Evolutionary conservation across 92 coral and sea anemone genomes (phyloP), one percentile per base, ranked within the genome.

Genomic region (Palythoa grandiflora): DNA sequence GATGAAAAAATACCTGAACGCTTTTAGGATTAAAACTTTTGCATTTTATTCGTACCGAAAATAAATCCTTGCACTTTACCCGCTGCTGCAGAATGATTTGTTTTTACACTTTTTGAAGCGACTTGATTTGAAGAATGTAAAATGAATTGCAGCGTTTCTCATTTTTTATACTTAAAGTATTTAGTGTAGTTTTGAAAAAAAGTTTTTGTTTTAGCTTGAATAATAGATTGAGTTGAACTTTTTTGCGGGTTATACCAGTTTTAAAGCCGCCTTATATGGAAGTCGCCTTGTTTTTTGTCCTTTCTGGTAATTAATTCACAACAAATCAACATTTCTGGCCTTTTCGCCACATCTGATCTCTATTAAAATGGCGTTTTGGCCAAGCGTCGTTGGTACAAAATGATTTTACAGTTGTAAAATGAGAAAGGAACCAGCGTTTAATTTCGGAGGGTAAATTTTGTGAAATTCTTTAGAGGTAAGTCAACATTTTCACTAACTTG

Each of bases 161-260:
- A 8, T 17, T 63, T 19, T 63, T n/a, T 8, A 2, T 17, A 17
- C 20, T 63, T 1, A 63, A 63, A 17, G 10, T 3, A 55, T 17
- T 6, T 38, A 35, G 16, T 39, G 20, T 11, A 59, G 38, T 57
- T 28, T 28, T 54, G 39, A 14, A 57, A 1, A 37, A 21, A 81
- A n/a, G 7, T 66, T 81, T 48, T 81, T 66, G 3, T 79, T 61
- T 37, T n/a, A 1, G 11, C 12, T 17, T 81, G 63, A 81, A 81
- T 81, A 81, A 81, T 81, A 47, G 12, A 81, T 65, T 6, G 75
- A 19, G 65, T 81, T 81, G 75, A 68, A 81, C 75, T 79, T 9
- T 81, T 4, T 48, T 63, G 93, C 94, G 60, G 93, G 89, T 93
- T 48, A 63, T 77, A 94, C 98, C 98, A 79, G 98, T 91, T 93